Conservation (phyloP, 2,797 vertebrate species). For the Eremophila alpestris region DNA sequence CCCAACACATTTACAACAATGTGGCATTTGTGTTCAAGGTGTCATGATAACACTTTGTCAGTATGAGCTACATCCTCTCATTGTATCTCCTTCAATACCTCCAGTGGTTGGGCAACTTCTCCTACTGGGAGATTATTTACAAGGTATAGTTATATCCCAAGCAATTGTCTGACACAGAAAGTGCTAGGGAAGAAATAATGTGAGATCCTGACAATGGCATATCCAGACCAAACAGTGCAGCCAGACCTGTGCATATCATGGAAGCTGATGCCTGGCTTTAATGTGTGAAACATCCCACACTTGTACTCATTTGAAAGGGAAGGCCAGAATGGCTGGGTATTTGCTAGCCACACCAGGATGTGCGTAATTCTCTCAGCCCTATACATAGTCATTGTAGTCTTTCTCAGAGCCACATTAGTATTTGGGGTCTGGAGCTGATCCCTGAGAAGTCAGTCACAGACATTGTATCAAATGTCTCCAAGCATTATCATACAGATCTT, state of each 20-base stretch:
- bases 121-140: neutral
- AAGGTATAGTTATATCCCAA: neutral
- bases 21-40: neutral
- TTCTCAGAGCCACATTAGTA: neutral
- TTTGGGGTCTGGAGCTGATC: neutral
- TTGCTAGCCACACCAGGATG: neutral
- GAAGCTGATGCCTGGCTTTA: neutral
- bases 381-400: neutral
- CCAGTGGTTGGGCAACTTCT: fast-evolving
- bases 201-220: neutral
- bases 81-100: neutral
- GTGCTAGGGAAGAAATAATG: neutral
- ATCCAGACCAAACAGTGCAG: neutral
- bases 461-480: neutral
- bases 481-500: neutral
- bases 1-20: neutral
- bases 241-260: neutral
- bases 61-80: neutral
- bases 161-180: fast-evolving
- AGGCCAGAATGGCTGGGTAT: neutral
- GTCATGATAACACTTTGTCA: neutral
- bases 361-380: neutral
- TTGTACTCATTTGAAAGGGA: neutral
- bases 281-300: neutral
- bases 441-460: neutral